These are phyloP conservation scores for Mesodorylaimus sp. DNA, from an alignment of 2,888 invertebrate species.

Conservation along the genomic window DNA sequence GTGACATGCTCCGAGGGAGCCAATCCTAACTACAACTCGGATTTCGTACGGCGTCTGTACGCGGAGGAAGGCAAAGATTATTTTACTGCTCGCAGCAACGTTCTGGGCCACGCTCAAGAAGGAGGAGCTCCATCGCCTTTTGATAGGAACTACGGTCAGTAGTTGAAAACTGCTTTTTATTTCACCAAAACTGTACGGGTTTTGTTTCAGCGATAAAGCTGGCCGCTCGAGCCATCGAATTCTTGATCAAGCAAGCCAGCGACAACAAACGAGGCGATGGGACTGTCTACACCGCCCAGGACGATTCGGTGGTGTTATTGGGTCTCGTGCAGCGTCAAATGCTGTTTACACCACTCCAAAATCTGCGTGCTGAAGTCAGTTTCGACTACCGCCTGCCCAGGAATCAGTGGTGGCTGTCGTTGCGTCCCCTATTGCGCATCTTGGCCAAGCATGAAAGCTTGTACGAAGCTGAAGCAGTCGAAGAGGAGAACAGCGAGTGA, in stretches of 20 bases:
- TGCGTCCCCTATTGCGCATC: slow-evolving; percentile 22
- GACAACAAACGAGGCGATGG: too few species aligned
- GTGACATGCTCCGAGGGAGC: slow-evolving; percentile 67
- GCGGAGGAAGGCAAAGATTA: slow-evolving; percentile 87
- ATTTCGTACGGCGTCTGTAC: slow-evolving; percentile 84
- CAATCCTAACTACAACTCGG: slow-evolving; percentile 83
- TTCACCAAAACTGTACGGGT: too few species aligned
- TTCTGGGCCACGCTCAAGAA: slow-evolving; percentile 90
- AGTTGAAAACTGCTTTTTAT: too few species aligned
- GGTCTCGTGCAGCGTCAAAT: too few species aligned
- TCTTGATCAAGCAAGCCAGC: too few species aligned
- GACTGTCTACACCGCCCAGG: too few species aligned
- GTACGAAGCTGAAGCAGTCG: slow-evolving; percentile 20
- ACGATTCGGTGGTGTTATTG: too few species aligned
- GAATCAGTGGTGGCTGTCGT: slow-evolving; percentile 22
- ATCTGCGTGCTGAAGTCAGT: too few species aligned
- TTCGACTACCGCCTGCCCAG: too few species aligned
- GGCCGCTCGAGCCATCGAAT: slow-evolving; percentile 47
- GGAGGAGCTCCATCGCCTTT: slow-evolving; percentile 94
- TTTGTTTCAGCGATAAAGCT: slow-evolving; percentile 64
- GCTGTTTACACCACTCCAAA: too few species aligned
- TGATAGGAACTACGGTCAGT: slow-evolving; percentile 91
- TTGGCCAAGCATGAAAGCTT: slow-evolving; percentile 27
- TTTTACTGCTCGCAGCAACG: slow-evolving; percentile 87
- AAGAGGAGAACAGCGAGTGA: too few species aligned